Base-by-base conservation (phyloP, 2,888 invertebrate species). In the Cerastis rubricosa region DNA sequence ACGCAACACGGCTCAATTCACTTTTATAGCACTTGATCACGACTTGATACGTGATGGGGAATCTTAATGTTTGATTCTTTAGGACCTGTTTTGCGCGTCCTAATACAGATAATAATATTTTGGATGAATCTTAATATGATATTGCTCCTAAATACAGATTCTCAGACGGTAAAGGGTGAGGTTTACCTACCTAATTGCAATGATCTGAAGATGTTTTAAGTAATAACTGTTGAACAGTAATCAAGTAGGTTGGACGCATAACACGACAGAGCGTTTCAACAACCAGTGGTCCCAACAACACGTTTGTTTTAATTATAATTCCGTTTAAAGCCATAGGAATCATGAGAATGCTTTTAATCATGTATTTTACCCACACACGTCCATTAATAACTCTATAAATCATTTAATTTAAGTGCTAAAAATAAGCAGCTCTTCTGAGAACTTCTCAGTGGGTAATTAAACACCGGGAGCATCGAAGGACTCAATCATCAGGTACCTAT, bases 401-500 rank as follows among this genome's bases (percentile, higher is more conserved):
- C 85, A 84, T 83, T 85, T 70, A 78, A 78, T 85, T 70, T 76
- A 78, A 83, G 83, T 84, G 85, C 75, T 85, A 78, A 83, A 85
- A 71, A 86, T 82, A 88, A 87, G 76, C 73, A 81, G 63, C 70
- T 77, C 68, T 66, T 79, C 75, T 83, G 80, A 85, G 86, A 81
- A 88, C 47, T 75, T 61, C 67, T 73, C 69, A 76, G 79, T 74
- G 64, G 11, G 80, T 86, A 88, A 88, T 85, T 86, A 83, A 87
- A 88, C 88, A 88, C 85, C 79, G 83, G 87, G 78, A 85, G 87
- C 81, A 65, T 40, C 66, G 72, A 81, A 81, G 81, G 78, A 76
- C 81, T 89, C 86, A 89, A 88, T 91, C 90, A 89, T 87, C 80
- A 71, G 69, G 80, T 82, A 78, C 85, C 86, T 90, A 89, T 90